Conservation (phyloP, 2,888 invertebrate species). For the Seira ritae region DNA sequence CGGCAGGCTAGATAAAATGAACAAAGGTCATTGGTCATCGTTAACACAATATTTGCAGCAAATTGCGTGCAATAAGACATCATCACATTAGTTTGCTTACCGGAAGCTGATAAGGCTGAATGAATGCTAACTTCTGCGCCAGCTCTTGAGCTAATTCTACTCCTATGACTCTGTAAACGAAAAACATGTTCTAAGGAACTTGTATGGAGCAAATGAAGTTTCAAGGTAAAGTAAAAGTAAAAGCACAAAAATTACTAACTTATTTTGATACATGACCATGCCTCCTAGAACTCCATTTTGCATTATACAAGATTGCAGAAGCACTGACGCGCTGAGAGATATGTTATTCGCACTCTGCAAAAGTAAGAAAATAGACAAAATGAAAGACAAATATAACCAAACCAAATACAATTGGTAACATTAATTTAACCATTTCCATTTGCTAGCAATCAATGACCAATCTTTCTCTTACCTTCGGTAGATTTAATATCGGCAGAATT, state of each 20-base stretch:
- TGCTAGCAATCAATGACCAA: background rate
- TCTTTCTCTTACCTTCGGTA: constrained; percentile 84
- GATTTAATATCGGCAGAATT: constrained; percentile 86
- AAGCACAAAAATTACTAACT: constrained; percentile 77
- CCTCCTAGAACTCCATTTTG: constrained; percentile 89
- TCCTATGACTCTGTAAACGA: constrained; percentile 83
- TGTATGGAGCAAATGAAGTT: background rate
- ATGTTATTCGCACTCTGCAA: constrained; percentile 89
- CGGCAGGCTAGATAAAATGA: constrained; percentile 78
- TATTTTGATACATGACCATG: constrained; percentile 90
- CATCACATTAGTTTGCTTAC: constrained; percentile 73
- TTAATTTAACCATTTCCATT: no score
- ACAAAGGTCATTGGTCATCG: no score
- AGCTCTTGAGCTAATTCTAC: constrained; percentile 85
- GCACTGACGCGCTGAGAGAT: constrained; percentile 90
- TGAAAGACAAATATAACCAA: no score
- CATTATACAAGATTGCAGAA: constrained; percentile 89
- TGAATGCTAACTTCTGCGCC: constrained; percentile 87
- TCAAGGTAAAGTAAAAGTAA: no score
- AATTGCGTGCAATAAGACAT: no score
- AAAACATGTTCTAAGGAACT: background rate
- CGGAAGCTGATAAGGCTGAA: constrained; percentile 90
- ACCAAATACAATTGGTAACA: no score
- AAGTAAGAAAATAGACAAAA: constrained; percentile 25
- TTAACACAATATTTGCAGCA: no score